These are phyloP conservation scores for Fukomys damarensis DNA, from an alignment of 2,113 vertebrate species.

Conservation along the genomic window DNA sequence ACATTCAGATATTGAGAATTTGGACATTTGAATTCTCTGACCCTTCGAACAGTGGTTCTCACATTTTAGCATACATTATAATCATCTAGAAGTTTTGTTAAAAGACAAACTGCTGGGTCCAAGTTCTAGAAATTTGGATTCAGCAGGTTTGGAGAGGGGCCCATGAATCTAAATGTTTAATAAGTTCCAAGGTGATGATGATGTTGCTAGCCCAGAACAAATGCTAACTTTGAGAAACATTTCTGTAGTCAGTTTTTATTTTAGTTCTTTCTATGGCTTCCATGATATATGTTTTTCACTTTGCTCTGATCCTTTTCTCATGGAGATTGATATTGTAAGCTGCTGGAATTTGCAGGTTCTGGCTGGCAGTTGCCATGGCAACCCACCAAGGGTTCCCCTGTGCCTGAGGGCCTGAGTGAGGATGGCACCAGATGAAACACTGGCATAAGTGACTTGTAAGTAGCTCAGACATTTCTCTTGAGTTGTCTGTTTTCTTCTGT, in stretches of 20 bases:
- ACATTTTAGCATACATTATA: background rate
- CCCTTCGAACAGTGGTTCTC: background rate
- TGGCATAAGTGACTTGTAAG: conserved; percentile 65
- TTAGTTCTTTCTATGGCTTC: background rate
- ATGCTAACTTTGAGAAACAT: conserved; percentile 32
- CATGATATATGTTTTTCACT: conserved; percentile 35
- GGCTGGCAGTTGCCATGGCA: conserved; percentile 70
- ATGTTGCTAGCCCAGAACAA: background rate
- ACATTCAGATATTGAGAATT: background rate
- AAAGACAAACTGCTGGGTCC: background rate
- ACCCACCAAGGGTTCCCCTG: conserved; percentile 48
- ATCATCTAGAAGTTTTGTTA: background rate
- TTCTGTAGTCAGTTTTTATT: background rate
- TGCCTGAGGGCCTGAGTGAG: conserved; percentile 51
- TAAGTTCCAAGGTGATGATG: background rate
- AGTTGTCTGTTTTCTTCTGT: conserved; percentile 61
- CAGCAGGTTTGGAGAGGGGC: background rate
- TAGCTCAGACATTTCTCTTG: conserved; percentile 12
- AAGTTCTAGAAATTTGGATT: background rate
- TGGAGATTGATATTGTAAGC: conserved; percentile 67
- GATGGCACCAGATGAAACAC: conserved; percentile 61
- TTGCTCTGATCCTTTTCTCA: conserved; percentile 56
- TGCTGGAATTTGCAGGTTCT: conserved; percentile 70
- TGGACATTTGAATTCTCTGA: background rate
- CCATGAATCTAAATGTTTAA: background rate